phyloP scores from a whole-genome alignment of 2,797 vertebrate genomes.

The Pachyuromys duprasi region DNA sequence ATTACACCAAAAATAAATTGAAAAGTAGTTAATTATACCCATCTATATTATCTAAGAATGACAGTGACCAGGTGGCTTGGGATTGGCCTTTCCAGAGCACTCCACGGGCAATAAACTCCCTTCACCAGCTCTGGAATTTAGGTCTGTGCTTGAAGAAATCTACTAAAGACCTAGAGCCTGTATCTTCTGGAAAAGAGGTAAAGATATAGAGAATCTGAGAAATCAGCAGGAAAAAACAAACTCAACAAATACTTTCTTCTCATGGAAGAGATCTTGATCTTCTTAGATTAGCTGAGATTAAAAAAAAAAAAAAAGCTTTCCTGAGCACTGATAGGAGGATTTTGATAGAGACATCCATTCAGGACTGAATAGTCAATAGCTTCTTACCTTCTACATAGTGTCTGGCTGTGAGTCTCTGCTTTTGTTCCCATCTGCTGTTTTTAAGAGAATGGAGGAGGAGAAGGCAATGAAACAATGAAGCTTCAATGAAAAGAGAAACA shows the following conservation, averaged over 20 bases:
- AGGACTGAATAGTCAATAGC: no score
- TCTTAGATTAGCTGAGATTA: neutral
- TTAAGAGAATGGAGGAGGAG: neutral
- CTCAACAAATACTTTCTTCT: neutral
- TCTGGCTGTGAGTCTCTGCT: no score
- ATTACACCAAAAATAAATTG: neutral
- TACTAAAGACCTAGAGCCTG: neutral
- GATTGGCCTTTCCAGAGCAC: neutral
- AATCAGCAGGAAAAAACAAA: neutral
- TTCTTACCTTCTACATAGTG: no score
- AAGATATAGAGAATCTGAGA: neutral
- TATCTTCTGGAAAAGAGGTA: rapidly evolving
- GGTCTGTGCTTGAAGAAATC: neutral
- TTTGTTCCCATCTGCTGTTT: no score
- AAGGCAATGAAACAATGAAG: neutral
- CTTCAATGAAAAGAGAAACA: neutral
- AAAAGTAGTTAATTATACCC: neutral
- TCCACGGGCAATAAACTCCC: neutral
- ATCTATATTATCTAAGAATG: neutral
- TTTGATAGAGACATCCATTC: no score
- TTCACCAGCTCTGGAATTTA: neutral
- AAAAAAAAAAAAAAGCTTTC: no score
- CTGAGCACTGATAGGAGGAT: no score
- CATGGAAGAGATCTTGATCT: neutral
- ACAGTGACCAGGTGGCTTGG: neutral